These are phyloP conservation scores for Rutpela maculata DNA, from an alignment of 2,888 invertebrate species.

Conservation along the genomic window DNA sequence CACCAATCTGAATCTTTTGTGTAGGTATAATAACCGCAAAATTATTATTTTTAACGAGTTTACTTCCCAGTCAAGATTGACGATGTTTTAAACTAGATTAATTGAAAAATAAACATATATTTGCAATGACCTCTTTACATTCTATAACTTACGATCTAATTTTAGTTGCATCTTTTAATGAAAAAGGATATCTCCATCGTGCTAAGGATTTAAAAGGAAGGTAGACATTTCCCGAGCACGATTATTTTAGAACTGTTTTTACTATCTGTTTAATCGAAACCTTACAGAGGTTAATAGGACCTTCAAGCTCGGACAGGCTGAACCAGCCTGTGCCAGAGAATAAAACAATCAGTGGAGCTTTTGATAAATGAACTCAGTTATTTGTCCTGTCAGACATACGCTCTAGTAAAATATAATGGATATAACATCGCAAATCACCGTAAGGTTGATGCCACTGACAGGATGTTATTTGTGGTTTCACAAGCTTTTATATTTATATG, in stretches of 20 bases:
- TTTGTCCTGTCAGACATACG: slow-evolving; percentile 56
- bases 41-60: no score
- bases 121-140: slow-evolving; percentile 5
- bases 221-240: slow-evolving; percentile 26
- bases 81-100: neutral
- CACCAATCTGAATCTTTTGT: no score
- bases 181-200: slow-evolving; percentile 17
- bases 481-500: slow-evolving; percentile 34
- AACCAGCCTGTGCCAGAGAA: slow-evolving; percentile 59
- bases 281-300: slow-evolving; percentile 39
- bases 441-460: slow-evolving; percentile 50
- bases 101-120: neutral
- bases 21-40: no score
- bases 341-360: slow-evolving; percentile 61
- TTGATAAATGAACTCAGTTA: slow-evolving; percentile 61
- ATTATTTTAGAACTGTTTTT: slow-evolving; percentile 32
- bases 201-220: neutral
- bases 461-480: slow-evolving; percentile 39
- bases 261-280: slow-evolving; percentile 39
- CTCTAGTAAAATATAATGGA: slow-evolving; percentile 54
- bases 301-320: slow-evolving; percentile 53
- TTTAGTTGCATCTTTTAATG: neutral
- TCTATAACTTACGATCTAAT: slow-evolving; percentile 19
- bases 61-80: no score
- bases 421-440: slow-evolving; percentile 55